Conservation (phyloP, 2,797 vertebrate species). For the Basileuterus tristriatus region DNA sequence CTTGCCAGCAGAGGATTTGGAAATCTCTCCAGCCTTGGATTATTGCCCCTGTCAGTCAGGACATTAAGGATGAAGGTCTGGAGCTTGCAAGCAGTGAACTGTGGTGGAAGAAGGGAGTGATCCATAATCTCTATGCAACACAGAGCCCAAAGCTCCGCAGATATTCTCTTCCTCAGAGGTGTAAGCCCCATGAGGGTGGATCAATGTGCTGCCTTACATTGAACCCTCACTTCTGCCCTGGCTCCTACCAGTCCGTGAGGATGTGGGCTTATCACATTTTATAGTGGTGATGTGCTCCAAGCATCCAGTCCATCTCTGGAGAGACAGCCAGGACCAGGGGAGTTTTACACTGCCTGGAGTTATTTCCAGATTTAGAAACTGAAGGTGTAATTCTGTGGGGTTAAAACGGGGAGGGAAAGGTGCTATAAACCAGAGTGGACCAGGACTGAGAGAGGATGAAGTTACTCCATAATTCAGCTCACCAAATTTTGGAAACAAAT, state of each 20-base stretch:
- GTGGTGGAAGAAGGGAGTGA: not conserved
- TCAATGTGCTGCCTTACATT: accelerated
- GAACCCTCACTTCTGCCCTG: not conserved
- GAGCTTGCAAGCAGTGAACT: not conserved
- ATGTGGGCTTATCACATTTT: not conserved
- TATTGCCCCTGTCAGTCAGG: not conserved
- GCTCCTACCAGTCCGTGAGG: not conserved
- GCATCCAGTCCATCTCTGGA: not conserved
- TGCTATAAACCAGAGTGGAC: not conserved
- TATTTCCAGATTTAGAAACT: not conserved
- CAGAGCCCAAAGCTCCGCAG: not conserved
- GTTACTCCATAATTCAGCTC: not conserved
- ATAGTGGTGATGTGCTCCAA: not conserved
- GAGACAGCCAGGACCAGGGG: not conserved
- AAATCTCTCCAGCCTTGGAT: not conserved
- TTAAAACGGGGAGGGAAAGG: not conserved
- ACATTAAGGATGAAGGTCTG: not conserved
- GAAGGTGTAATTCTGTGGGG: not conserved
- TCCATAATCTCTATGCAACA: not conserved
- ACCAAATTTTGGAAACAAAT: not conserved
- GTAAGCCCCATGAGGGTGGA: accelerated
- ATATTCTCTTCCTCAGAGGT: not conserved
- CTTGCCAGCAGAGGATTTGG: not conserved
- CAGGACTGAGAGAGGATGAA: not conserved
- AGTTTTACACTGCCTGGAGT: not conserved